phyloP scores from a whole-genome alignment of 2,797 vertebrate species.

The Protosalanx chinensis region DNA sequence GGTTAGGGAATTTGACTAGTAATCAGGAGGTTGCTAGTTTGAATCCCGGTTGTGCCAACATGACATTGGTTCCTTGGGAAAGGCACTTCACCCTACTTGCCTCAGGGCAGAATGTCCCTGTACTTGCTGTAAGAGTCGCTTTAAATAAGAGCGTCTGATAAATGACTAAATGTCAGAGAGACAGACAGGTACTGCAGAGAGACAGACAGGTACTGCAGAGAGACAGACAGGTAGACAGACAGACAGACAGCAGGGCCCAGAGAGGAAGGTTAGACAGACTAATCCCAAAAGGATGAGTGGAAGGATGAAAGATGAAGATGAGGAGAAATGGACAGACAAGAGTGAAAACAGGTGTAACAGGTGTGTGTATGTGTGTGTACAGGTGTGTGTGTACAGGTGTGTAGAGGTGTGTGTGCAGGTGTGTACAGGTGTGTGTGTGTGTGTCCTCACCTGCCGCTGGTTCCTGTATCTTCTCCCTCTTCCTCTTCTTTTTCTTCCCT shows the following conservation, averaged over 20 bases:
- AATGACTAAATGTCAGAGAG: too few species aligned
- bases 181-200: conserved; percentile 66
- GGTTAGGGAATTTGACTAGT: too few species aligned
- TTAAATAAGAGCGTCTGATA: too few species aligned
- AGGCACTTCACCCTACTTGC: too few species aligned
- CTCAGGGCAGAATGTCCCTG: too few species aligned
- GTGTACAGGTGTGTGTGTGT: not conserved
- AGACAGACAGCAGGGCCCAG: conserved; percentile 59
- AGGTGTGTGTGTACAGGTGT: not conserved
- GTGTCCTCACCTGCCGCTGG: conserved; percentile 82
- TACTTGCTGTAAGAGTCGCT: too few species aligned
- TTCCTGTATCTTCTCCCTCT: conserved; percentile 99
- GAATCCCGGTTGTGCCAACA: too few species aligned
- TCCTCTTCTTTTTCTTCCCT: conserved; percentile 99
- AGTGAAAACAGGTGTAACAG: not conserved
- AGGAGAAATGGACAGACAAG: conserved; percentile 8
- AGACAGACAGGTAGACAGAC: conserved; percentile 23
- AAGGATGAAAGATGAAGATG: conserved; percentile 15
- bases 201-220: conserved; percentile 56
- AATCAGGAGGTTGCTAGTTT: too few species aligned
- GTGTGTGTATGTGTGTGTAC: not conserved
- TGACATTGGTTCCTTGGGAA: too few species aligned
- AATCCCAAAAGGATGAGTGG: conserved; percentile 69
- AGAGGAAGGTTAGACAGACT: conserved; percentile 71
- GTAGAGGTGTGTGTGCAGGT: not conserved